These are phyloP conservation scores for Dynastes tityus DNA, from an alignment of 2,888 invertebrate species.

Conservation along the genomic window DNA sequence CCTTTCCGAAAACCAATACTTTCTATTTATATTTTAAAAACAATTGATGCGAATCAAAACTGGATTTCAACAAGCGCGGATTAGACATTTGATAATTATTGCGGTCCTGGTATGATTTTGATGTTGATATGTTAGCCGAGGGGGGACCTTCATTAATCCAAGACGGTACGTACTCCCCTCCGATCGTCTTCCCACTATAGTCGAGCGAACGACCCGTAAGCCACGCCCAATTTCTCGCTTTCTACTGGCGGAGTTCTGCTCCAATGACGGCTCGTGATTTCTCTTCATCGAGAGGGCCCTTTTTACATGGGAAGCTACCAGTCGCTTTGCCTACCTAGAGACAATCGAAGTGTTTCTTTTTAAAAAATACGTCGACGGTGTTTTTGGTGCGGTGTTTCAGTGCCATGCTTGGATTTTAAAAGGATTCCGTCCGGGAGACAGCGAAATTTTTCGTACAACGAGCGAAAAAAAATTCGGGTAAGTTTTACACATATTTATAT, in stretches of 20 bases:
- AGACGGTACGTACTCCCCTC: constrained; percentile 34
- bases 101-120: constrained; percentile 3
- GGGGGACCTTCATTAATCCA: constrained; percentile 5
- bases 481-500: constrained; percentile 46
- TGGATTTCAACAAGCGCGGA: constrained; percentile 22
- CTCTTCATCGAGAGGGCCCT: constrained; percentile 56
- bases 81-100: constrained; percentile 30
- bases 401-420: constrained; percentile 43
- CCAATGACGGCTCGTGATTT: constrained; percentile 56
- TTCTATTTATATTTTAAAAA: constrained; percentile 46
- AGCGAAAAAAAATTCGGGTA: constrained; percentile 38
- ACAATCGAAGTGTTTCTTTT: constrained; percentile 56
- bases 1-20: constrained; percentile 46
- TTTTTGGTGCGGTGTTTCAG: constrained; percentile 30
- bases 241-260: constrained; percentile 57
- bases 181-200: constrained; percentile 19
- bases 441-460: constrained; percentile 3
- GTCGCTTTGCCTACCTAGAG: constrained; percentile 60
- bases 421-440: constrained; percentile 3
- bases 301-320: constrained; percentile 59
- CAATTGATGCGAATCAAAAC: constrained; percentile 16
- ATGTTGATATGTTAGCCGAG: not conserved
- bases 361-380: constrained; percentile 51
- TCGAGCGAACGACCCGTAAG: constrained; percentile 53
- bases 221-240: constrained; percentile 56